Evolutionary conservation across 2,888 invertebrate genomes (phyloP).

Genomic region (Hanleya hanleyi): DNA sequence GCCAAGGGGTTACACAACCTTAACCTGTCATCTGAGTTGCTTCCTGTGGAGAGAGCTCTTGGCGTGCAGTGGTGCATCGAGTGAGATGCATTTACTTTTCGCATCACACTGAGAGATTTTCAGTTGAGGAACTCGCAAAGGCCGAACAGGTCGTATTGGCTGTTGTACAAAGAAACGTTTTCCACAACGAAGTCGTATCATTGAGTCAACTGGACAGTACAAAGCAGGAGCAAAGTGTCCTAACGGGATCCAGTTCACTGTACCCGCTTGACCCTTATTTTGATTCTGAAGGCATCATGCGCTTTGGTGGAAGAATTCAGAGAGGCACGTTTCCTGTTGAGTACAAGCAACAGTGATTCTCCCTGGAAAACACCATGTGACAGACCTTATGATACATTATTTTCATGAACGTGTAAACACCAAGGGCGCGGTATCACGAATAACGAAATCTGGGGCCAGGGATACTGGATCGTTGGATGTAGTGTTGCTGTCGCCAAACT

Average conservation of each 20-base stretch:
- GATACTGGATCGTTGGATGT: conserved; percentile 60
- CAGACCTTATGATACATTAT: too few relatives aligned
- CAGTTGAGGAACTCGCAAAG: too few relatives aligned
- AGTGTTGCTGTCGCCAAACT: conserved; percentile 41
- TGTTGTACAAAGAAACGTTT: conserved; percentile 2
- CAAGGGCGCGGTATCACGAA: too few relatives aligned
- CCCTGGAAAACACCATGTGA: conserved; percentile 13
- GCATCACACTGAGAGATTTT: conserved; percentile 30
- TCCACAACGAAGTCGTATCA: not conserved
- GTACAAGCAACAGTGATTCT: conserved; percentile 20
- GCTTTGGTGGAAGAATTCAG: conserved; percentile 17
- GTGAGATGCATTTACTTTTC: conserved; percentile 41
- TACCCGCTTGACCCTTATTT: conserved; percentile 22
- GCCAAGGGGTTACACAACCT: too few relatives aligned
- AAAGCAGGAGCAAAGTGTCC: too few relatives aligned
- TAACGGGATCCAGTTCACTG: not conserved
- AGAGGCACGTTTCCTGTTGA: not conserved
- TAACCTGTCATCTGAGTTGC: too few relatives aligned
- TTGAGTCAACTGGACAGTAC: not conserved
- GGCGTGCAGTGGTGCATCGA: too few relatives aligned
- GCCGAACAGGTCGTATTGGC: not conserved
- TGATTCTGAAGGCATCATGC: conserved; percentile 28
- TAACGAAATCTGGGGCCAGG: conserved; percentile 36
- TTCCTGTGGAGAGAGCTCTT: too few relatives aligned
- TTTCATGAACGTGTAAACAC: too few relatives aligned